Evolutionary conservation across 2,888 invertebrate genomes (phyloP), one percentile per base, ranked within the genome.

Genomic region (Pseudoips prasinana): DNA sequence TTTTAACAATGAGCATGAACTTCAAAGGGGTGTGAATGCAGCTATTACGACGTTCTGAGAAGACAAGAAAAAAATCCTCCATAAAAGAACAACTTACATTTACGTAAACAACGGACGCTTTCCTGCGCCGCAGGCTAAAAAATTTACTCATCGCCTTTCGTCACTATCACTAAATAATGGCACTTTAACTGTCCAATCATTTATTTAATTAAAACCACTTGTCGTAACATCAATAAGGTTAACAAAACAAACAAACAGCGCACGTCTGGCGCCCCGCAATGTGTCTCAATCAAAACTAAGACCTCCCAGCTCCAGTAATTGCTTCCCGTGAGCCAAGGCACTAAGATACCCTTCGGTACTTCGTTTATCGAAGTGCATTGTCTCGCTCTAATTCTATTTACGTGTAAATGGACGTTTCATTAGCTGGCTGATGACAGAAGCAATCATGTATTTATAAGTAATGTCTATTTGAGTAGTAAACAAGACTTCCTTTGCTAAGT

Each of bases 321-420:
- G 64, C 69, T 76, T 73, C 74, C 69, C 69, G 65, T 65, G 20
- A 20, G 3, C 6, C 18, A 3, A 3, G 20, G n/a, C n/a, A 20
- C 7, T 7, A n/a, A 20, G 2, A 7, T 7, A 20, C 20, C 20
- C 20, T n/a, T n/a, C 20, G n/a, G n/a, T 7, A 7, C 20, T 5
- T 20, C n/a, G 55, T 62, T 69, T 67, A 70, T 71, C 63, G 58
- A 45, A 45, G 51, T 47, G 58, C 61, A 70, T 75, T 75, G 79
- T 83, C 72, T 72, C 74, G 66, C 69, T 75, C 75, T 76, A 78
- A 81, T 75, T 73, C 61, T 64, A 81, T 80, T 71, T 69, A 65
- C 68, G 58, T 64, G 67, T 64, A 65, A 61, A 49, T 55, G 51
- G 44, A 40, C 30, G 40, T 40, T 49, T 58, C 59, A 46, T 58